Percentiles rank a stretch among this genome's conserved stretches.
phyloP scores from a whole-genome alignment of 2,888 invertebrate genomes.

The Branchellion lobata region DNA sequence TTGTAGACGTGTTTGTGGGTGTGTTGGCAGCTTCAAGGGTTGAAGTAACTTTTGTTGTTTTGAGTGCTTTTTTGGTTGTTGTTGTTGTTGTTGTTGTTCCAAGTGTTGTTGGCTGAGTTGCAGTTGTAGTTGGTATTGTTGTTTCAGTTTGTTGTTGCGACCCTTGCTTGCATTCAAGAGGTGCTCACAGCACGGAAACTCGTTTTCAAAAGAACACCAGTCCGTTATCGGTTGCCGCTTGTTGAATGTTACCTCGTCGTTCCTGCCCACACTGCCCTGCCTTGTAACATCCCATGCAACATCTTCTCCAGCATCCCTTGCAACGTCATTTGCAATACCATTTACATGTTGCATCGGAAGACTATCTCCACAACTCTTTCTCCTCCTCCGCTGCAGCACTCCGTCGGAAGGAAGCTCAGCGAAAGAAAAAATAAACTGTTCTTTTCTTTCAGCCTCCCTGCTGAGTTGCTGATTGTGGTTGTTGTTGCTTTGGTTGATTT shows the following conservation, averaged over 20 bases:
- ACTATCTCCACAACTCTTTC: no score
- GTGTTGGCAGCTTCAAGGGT: no score
- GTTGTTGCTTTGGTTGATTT: no score
- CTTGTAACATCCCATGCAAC: not conserved
- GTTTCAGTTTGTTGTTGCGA: constrained; percentile 1
- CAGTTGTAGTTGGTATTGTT: constrained; percentile 11
- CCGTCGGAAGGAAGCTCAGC: no score
- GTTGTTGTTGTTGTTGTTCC: not conserved
- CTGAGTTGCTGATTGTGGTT: no score
- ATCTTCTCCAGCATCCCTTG: not conserved
- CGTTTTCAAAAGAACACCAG: not conserved
- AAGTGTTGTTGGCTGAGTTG: not conserved
- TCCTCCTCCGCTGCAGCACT: no score
- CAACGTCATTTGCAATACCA: not conserved
- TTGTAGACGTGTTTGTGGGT: no score
- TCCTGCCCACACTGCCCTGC: not conserved
- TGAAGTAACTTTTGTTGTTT: not conserved
- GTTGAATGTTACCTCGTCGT: not conserved
- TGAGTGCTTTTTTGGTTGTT: not conserved
- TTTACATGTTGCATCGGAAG: no score
- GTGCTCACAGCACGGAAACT: not conserved
- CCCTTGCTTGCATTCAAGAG: not conserved
- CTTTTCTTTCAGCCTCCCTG: no score
- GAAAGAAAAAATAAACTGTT: no score
- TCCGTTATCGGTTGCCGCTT: not conserved